Conservation (phyloP, 2,888 invertebrate species). For the Harpalus rubripes region DNA sequence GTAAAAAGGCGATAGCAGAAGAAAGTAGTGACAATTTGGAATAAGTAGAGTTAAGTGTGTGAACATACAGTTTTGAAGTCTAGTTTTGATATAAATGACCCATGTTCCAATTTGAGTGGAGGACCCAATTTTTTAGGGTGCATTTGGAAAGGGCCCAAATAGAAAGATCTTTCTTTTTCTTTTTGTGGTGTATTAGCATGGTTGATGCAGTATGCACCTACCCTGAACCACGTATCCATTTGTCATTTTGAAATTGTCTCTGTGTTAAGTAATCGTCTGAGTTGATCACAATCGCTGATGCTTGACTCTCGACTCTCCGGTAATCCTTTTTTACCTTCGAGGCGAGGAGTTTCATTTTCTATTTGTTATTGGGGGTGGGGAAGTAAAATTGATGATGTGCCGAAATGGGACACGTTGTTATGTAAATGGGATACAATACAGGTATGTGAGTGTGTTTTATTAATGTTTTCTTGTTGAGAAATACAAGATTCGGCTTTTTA, state of each 20-base stretch:
- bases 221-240: constrained; percentile 53
- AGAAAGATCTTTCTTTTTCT: not conserved
- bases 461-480: not conserved
- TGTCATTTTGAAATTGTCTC: constrained; percentile 54
- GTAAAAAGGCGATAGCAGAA: too few species aligned
- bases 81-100: too few species aligned
- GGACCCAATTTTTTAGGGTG: not conserved
- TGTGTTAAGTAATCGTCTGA: constrained; percentile 55
- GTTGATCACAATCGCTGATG: constrained; percentile 47
- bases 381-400: constrained; percentile 52
- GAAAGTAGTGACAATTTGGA: too few species aligned
- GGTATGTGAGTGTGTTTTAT: constrained; percentile 37
- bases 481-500: not conserved
- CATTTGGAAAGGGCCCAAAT: constrained; percentile 12
- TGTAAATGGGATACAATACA: constrained; percentile 34
- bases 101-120: too few species aligned
- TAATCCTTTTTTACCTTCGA: constrained; percentile 51
- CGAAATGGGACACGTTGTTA: constrained; percentile 41
- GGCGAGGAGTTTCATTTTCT: constrained; percentile 40
- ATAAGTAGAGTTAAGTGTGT: too few species aligned
- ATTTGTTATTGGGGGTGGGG: constrained; percentile 38
- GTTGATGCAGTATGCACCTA: constrained; percentile 15
- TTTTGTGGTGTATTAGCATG: constrained; percentile 16
- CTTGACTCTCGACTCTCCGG: constrained; percentile 15
- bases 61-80: too few species aligned